Evolutionary conservation across 1,140 invertebrate species (phyloP).

Genomic region (Trichonephila clavata): DNA sequence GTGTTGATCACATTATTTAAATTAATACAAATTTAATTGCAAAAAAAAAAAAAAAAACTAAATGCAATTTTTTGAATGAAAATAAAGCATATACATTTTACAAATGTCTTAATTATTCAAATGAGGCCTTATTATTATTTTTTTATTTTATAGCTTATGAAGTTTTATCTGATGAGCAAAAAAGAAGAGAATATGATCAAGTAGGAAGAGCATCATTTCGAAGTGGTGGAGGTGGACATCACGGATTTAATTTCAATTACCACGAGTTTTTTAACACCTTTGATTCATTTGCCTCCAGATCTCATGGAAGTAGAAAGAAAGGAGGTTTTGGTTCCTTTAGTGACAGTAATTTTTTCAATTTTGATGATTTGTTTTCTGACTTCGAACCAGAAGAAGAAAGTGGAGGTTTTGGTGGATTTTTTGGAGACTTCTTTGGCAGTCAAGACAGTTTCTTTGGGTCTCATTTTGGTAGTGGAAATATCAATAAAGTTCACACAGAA

Average conservation of each 20-base stretch:
- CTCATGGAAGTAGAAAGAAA: constrained; percentile 1
- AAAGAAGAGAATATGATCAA: constrained; percentile 80
- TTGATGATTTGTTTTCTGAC: constrained; percentile 78
- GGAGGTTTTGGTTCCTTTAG: constrained; percentile 54
- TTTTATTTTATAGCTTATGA: constrained; percentile 80
- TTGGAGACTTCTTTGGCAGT: constrained; percentile 74
- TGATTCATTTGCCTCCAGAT: constrained; percentile 77
- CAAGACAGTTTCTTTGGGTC: constrained; percentile 78
- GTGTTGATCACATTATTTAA: too few species aligned
- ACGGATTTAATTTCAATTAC: constrained; percentile 79
- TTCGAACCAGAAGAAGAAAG: constrained; percentile 70
- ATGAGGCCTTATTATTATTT: not conserved
- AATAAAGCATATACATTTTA: too few species aligned
- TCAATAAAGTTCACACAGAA: not conserved
- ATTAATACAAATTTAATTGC: too few species aligned
- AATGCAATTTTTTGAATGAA: too few species aligned
- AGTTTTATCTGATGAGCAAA: constrained; percentile 80
- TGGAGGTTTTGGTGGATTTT: constrained; percentile 66
- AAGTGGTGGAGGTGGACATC: constrained; percentile 59
- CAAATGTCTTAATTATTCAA: too few species aligned
- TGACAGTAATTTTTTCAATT: constrained; percentile 76
- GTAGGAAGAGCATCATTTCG: constrained; percentile 78
- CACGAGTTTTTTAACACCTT: constrained; percentile 80
- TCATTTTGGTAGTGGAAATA: constrained; percentile 55
- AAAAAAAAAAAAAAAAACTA: too few species aligned